Percentiles rank a stretch among this genome's conserved stretches.
Conservation (phyloP, 2,113 vertebrate genomes). For the Glaucidium brasilianum region DNA sequence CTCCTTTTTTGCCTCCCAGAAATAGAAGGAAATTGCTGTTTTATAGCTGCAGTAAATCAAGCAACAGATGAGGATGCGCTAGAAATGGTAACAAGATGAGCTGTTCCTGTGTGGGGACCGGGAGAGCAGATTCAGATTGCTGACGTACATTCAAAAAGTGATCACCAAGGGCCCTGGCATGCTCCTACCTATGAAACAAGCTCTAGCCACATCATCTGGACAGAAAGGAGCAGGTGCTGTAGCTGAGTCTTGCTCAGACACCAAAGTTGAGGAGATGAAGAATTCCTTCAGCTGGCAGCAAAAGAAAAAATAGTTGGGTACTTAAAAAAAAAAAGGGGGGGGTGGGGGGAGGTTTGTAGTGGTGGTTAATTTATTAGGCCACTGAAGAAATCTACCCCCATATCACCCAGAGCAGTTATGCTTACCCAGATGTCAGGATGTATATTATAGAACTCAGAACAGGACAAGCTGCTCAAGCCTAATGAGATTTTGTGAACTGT, state of each 20-base stretch:
- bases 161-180: neutral
- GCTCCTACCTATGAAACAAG: neutral
- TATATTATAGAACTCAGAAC: neutral
- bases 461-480: neutral
- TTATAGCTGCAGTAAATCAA: conserved; percentile 23
- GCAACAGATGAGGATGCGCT: conserved; percentile 5
- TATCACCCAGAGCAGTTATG: neutral
- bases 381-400: neutral
- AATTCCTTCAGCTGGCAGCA: neutral
- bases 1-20: neutral
- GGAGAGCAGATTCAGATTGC: neutral
- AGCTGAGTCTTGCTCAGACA: neutral
- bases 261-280: neutral
- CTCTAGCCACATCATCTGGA: neutral
- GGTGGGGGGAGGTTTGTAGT: too few species aligned
- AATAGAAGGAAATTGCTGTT: neutral
- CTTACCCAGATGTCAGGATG: neutral
- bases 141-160: neutral
- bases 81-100: conserved; percentile 23
- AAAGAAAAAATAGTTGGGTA: neutral
- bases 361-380: neutral
- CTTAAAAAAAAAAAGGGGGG: neutral
- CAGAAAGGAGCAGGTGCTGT: neutral
- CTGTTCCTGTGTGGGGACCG: neutral
- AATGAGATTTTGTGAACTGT: neutral